These are phyloP conservation scores for Conomelus anceps DNA, from an alignment of 2,888 invertebrate genomes.

Conservation along the genomic window DNA sequence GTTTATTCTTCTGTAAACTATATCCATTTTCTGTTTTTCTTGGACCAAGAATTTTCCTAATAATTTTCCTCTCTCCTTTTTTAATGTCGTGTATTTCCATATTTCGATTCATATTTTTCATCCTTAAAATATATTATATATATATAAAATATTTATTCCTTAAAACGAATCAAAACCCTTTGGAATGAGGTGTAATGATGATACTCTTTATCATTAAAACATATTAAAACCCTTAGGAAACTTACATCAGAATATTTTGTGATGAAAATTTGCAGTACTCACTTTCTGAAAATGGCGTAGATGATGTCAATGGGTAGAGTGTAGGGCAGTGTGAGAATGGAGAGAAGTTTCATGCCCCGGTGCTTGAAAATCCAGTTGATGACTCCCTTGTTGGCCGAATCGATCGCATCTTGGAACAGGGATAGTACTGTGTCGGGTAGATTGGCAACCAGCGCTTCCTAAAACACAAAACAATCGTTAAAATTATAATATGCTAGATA, in stretches of 20 bases:
- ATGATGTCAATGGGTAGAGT: conserved; percentile 82
- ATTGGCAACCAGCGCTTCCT: conserved; percentile 82
- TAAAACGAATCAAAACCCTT: no score
- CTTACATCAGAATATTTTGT: neutral
- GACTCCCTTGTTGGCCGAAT: conserved; percentile 83
- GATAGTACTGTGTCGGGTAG: conserved; percentile 85
- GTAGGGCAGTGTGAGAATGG: conserved; percentile 76
- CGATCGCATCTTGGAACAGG: conserved; percentile 88
- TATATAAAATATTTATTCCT: no score
- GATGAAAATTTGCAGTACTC: conserved; percentile 44
- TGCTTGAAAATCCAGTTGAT: conserved; percentile 86
- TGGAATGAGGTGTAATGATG: no score
- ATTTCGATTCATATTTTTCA: no score
- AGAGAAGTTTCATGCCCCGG: conserved; percentile 70
- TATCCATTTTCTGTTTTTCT: no score
- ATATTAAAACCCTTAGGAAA: neutral
- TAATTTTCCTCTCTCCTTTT: no score
- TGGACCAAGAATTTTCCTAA: no score
- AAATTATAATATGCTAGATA: neutral
- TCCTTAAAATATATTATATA: no score
- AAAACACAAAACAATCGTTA: conserved; percentile 33
- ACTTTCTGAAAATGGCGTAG: conserved; percentile 82
- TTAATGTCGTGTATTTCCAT: no score
- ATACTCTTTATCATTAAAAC: neutral
- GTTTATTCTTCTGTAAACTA: no score